Evolutionary conservation across 1,140 invertebrate species (phyloP).

Genomic region (Pararge aegeria): DNA sequence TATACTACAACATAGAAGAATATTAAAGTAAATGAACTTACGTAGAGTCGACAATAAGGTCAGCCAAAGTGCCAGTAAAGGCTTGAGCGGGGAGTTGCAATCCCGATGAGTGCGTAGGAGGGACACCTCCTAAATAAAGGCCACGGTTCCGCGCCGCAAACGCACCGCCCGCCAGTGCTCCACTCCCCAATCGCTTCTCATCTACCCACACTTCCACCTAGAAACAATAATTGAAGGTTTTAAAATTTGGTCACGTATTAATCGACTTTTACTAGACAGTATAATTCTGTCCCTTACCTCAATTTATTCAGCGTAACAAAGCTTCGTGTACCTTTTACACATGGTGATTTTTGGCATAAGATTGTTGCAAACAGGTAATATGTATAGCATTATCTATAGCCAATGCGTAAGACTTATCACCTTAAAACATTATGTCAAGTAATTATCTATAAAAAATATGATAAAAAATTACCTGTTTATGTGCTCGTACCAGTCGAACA

Average conservation of each 20-base stretch:
- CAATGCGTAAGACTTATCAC: too few species aligned
- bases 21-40: conserved; percentile 29
- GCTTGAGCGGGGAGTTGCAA: conserved; percentile 19
- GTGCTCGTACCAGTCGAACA: conserved; percentile 73
- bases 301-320: too few species aligned
- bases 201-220: conserved; percentile 85
- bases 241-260: background rate
- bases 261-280: too few species aligned
- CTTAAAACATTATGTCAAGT: too few species aligned
- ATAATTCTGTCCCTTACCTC: too few species aligned
- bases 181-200: conserved; percentile 81
- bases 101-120: conserved; percentile 75
- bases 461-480: conserved; percentile 55
- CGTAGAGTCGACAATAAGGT: conserved; percentile 61
- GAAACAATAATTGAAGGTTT: too few species aligned
- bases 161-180: conserved; percentile 77
- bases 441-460: conserved; percentile 2
- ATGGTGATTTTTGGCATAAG: too few species aligned
- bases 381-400: too few species aligned
- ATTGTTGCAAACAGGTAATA: too few species aligned
- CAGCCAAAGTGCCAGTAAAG: conserved; percentile 58
- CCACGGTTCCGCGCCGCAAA: conserved; percentile 75
- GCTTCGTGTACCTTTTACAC: too few species aligned
- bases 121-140: conserved; percentile 84
- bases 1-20: too few species aligned